Evolutionary conservation across 2,113 vertebrate species (phyloP).

Genomic region (Hemiscyllium ocellatum): DNA sequence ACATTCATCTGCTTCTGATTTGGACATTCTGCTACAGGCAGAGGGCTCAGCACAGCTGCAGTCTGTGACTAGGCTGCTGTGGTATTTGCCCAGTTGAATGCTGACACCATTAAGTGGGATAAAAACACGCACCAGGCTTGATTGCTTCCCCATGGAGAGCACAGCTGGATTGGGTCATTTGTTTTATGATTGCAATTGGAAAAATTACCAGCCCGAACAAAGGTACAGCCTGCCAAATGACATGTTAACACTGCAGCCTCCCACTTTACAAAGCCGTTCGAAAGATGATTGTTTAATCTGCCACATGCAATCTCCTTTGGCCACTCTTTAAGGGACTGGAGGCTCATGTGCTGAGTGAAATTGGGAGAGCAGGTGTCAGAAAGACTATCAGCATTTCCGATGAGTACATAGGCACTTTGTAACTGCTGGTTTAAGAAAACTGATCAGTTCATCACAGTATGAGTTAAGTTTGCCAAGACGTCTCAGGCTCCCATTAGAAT

Average conservation of each 20-base stretch:
- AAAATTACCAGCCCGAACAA: background rate
- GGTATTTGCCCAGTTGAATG: background rate
- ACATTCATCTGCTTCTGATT: slow-evolving; percentile 11
- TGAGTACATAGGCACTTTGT: background rate
- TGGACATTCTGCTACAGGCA: background rate
- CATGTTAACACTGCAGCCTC: background rate
- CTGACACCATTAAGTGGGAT: background rate
- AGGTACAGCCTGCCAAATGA: background rate
- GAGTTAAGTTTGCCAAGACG: background rate
- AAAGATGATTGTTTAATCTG: background rate
- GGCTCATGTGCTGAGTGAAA: background rate
- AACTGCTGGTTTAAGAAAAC: background rate
- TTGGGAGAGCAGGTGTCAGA: background rate
- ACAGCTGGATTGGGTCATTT: background rate
- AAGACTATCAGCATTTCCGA: background rate
- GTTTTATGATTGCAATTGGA: slow-evolving; percentile 6
- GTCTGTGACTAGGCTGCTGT: background rate
- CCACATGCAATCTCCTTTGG: background rate
- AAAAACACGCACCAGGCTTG: background rate
- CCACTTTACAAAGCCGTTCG: background rate
- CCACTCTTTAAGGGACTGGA: background rate
- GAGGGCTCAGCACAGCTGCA: background rate
- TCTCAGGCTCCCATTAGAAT: background rate
- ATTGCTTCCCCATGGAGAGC: background rate
- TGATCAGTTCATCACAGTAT: background rate